Conservation (phyloP, 2,797 vertebrate species). For the Tympanoctomys barrerae region DNA sequence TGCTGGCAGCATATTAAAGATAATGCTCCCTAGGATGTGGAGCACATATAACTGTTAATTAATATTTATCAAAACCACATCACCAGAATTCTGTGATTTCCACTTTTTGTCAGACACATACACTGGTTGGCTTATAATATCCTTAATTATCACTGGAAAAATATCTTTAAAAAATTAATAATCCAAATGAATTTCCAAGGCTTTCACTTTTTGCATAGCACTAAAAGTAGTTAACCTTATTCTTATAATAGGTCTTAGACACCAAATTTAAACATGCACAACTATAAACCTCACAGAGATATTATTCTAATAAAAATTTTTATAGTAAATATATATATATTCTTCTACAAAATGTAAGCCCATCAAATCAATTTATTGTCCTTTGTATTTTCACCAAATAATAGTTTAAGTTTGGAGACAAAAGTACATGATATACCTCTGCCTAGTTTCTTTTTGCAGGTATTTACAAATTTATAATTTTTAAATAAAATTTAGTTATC, state of each 20-base stretch:
- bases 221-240: slow-evolving; percentile 12
- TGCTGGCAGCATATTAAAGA: background rate
- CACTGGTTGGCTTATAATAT: background rate
- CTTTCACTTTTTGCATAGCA: slow-evolving; percentile 33
- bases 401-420: background rate
- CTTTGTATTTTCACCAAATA: background rate
- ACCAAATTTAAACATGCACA: slow-evolving; percentile 39
- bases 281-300: background rate
- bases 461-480: background rate
- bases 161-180: slow-evolving; percentile 18
- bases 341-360: background rate
- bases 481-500: slow-evolving; percentile 28
- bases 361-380: background rate
- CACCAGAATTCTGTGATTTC: background rate
- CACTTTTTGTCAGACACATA: background rate
- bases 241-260: background rate
- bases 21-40: background rate
- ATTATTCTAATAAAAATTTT: background rate
- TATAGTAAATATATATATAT: background rate
- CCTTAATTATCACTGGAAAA: background rate
- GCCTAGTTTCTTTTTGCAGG: background rate
- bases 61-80: background rate
- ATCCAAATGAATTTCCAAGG: slow-evolving; percentile 34
- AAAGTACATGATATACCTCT: background rate
- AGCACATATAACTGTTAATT: slow-evolving; percentile 36